Evolutionary conservation across 1,140 invertebrate species (phyloP), one percentile per base, ranked within the genome.

Genomic region (Apis florea): DNA sequence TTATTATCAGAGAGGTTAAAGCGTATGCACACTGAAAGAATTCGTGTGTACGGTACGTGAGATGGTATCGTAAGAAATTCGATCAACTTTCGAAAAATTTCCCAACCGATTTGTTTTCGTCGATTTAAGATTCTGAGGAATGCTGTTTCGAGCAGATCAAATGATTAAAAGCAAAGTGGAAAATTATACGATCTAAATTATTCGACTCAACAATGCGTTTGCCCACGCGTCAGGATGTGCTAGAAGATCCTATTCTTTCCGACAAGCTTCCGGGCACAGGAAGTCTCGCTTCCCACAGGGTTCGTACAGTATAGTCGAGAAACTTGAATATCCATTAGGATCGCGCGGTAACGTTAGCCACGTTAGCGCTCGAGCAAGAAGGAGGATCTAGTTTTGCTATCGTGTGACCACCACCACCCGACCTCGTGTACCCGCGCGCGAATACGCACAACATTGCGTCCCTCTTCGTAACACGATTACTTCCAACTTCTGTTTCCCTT

Each of bases 221-320:
- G 51, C 63, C 63, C 51, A 66, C 61, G 49, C 63, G 63, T 64
- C 63, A 76, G 72, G 58, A 74, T 51, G 58, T 51, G n/a, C 40
- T 6, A 24, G 12, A 49, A 17, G 63, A 53, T 76, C 21, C 63
- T 47, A 24, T 67, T n/a, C 31, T 40, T 40, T 40, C 31, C 49
- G 51, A 24, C 56, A n/a, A 47, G 51, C n/a, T 40, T 40, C 31
- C 31, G 31, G 31, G 31, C 26, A 53, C 83, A 51, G 69, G 49
- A 86, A 78, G 58, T 72, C 54, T 49, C 63, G 59, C 70, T 81
- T 64, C 58, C 31, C 40, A 64, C 79, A 59, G 79, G 58, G 69
- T 85, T 51, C 6, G 31, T 40, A 40, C 31, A 40, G 47, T 26
- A 21, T 21, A n/a, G 31, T 40, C n/a, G 10, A 51, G 73, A 67